A percentile compares a stretch with the other conserved stretches of the same genome.
Evolutionary conservation across 2,888 invertebrate genomes (phyloP).

Genomic region (Parnassius smintheus): DNA sequence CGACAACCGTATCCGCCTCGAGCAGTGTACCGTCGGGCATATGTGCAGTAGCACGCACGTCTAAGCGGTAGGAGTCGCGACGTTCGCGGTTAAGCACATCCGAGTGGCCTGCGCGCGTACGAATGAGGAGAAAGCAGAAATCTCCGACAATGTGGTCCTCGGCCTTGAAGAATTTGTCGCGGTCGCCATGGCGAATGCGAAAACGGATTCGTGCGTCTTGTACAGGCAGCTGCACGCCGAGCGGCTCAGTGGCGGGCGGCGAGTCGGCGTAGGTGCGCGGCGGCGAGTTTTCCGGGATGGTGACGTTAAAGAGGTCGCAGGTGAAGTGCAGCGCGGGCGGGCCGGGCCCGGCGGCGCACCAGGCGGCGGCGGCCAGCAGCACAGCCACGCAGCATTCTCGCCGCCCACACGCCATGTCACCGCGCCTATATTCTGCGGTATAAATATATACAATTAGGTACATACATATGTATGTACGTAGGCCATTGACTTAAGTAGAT

Average conservation of each 20-base stretch:
- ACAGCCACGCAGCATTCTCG: slow-evolving; percentile 57
- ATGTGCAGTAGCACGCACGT: slow-evolving; percentile 83
- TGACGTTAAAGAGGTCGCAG: slow-evolving; percentile 89
- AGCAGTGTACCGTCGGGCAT: slow-evolving; percentile 81
- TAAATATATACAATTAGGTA: too few relatives aligned
- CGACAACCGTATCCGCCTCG: slow-evolving; percentile 87
- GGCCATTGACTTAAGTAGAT: too few relatives aligned
- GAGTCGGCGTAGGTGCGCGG: slow-evolving; percentile 90
- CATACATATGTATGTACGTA: too few relatives aligned
- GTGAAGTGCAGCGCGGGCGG: slow-evolving; percentile 83
- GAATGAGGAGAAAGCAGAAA: slow-evolving; percentile 94
- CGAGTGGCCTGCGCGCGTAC: slow-evolving; percentile 92
- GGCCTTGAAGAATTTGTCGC: slow-evolving; percentile 95
- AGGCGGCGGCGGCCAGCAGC: slow-evolving; percentile 50
- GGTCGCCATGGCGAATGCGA: slow-evolving; percentile 93
- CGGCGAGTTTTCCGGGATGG: slow-evolving; percentile 95
- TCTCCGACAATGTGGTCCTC: slow-evolving; percentile 95
- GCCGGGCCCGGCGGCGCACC: slow-evolving; percentile 29
- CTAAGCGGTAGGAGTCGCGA: slow-evolving; percentile 89
- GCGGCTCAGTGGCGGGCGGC: slow-evolving; percentile 85
- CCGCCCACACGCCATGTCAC: slow-evolving; percentile 47
- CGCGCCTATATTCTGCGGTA: slow-evolving; percentile 4
- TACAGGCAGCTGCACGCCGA: slow-evolving; percentile 87
- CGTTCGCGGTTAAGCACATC: slow-evolving; percentile 97
- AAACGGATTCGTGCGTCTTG: slow-evolving; percentile 84